Conservation (phyloP, 1,140 invertebrate species). For the Megalonaias nervosa region DNA sequence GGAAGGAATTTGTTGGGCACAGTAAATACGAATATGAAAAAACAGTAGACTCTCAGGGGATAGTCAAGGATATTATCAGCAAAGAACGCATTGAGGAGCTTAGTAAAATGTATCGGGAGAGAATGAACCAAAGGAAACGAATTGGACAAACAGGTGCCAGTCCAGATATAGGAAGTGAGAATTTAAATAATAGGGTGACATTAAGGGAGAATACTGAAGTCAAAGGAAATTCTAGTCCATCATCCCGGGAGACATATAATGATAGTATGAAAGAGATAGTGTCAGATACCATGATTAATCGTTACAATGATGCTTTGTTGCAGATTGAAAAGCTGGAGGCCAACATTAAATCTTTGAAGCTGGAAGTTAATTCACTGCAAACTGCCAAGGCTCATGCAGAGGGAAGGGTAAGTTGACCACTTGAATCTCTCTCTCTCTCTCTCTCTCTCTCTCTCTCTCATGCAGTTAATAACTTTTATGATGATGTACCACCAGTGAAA, state of each 20-base stretch:
- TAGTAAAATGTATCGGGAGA: conserved; percentile 23
- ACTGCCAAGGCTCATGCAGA: conserved; percentile 54
- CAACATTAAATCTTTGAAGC: conserved; percentile 55
- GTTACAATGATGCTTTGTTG: conserved; percentile 51
- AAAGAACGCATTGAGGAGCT: conserved; percentile 31
- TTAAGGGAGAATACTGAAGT: too few species aligned
- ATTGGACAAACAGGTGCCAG: neutral
- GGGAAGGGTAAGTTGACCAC: conserved; percentile 49
- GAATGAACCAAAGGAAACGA: conserved; percentile 7
- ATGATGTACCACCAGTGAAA: too few species aligned
- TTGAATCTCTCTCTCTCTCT: neutral
- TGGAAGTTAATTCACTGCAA: conserved; percentile 57
- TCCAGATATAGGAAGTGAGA: too few species aligned
- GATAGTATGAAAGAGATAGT: too few species aligned
- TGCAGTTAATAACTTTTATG: too few species aligned
- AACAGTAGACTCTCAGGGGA: too few species aligned
- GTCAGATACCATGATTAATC: conserved; percentile 22
- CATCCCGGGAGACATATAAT: too few species aligned
- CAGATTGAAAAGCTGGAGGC: conserved; percentile 66
- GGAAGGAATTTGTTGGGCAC: too few species aligned
- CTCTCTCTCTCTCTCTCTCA: too few species aligned
- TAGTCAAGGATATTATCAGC: conserved; percentile 22
- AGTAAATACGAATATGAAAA: too few species aligned
- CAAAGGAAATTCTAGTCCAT: too few species aligned
- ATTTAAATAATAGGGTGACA: too few species aligned